Evolutionary conservation across 2,797 vertebrate genomes (phyloP), one percentile per base, ranked within the genome.

Genomic region (Falco berigora): DNA sequence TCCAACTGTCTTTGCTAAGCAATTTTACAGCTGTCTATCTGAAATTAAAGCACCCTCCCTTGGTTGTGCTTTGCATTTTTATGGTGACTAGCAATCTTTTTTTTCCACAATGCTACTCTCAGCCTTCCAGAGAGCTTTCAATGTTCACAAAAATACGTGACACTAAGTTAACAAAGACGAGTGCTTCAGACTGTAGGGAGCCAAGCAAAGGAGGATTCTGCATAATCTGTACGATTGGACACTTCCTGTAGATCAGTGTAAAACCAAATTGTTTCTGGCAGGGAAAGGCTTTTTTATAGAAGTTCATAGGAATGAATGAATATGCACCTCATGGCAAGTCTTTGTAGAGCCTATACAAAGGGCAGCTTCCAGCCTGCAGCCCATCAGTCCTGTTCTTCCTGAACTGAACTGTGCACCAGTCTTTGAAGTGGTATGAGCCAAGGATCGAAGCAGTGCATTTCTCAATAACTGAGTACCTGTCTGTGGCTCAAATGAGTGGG

Each of bases 41-140:
- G 88, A 92, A 95, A 88, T 92, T 86, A 95, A 72, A 81, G 83
- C 87, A 94, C 90, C 42, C 80, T 92, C 72, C 84, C 75, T 93
- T 91, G 68, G 74, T 74, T 95, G 82, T 93, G 66, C 86, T 96
- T 96, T 92, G 91, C 82, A 78, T 92, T 96, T 94, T 89, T 82
- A 78, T 76, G 52, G 80, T 71, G 84, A 74, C 69, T 87, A 47
- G n/a, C 81, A 90, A 34, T 71, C 38, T 78, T 89, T 87, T 87
- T 87, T 73, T 82, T 64, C 67, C 86, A 68, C 30, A 10, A 32
- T 58, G 12, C 46, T 75, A 34, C 78, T 11, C 27, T 84, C 32
- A 69, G 69, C 58, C 58, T 87, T 94, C 58, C 59, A 18, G 24
- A 21, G n/a, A 23, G 69, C 72, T 92, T 68, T 74, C 86, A 85